These are phyloP conservation scores for Rhadina sibilatrix DNA, from an alignment of 2,113 vertebrate genomes.

Conservation along the genomic window DNA sequence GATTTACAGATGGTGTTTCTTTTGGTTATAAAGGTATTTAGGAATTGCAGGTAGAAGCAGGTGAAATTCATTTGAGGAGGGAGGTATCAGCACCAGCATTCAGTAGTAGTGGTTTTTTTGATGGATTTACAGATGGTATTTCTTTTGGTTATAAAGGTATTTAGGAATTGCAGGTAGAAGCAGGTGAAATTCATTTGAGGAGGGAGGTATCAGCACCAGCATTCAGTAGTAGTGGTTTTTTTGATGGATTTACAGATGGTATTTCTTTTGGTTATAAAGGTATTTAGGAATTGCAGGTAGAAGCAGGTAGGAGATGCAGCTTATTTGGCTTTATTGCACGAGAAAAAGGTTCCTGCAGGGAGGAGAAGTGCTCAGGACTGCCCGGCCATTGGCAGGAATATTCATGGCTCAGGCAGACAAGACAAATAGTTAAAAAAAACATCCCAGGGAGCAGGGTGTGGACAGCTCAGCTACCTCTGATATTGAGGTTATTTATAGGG, in stretches of 20 bases:
- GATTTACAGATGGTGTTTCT: not conserved
- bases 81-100: not conserved
- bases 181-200: not conserved
- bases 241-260: not conserved
- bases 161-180: not conserved
- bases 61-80: not conserved
- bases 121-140: not conserved
- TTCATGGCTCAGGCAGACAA: not conserved
- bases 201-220: not conserved
- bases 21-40: not conserved
- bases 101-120: rapidly evolving
- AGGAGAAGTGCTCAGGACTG: not conserved
- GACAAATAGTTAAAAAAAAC: not conserved
- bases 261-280: not conserved
- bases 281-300: not conserved
- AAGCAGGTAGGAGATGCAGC: not conserved
- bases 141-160: not conserved
- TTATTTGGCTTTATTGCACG: not conserved
- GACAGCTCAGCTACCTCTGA: not conserved
- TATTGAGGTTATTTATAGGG: not conserved
- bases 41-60: not conserved
- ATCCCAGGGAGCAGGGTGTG: not conserved
- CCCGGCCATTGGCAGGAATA: not conserved
- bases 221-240: rapidly evolving
- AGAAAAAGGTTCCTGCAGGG: not conserved